phyloP scores from a whole-genome alignment of 2,888 invertebrate genomes.

The Apotomis betuletana region DNA sequence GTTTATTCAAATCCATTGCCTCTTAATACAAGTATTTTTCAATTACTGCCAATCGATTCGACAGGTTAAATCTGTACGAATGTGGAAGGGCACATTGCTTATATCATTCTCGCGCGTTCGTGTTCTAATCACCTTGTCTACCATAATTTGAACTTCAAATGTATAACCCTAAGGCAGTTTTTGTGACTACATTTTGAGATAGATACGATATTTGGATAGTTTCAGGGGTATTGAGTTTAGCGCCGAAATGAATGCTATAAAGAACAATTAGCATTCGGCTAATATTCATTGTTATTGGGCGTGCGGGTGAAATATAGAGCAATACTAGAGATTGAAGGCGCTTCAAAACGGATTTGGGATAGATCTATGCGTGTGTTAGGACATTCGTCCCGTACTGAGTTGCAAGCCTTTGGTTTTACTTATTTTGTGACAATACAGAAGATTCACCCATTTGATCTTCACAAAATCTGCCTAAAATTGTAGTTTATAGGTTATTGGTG shows the following conservation, averaged over 20 bases:
- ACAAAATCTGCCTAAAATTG: too few species aligned
- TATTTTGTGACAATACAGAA: too few species aligned
- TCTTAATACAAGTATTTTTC: constrained; percentile 23
- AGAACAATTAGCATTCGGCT: constrained; percentile 33
- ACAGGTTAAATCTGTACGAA: constrained; percentile 27
- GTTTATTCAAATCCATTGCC: constrained; percentile 7
- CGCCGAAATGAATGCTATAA: constrained; percentile 34
- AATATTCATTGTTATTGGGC: constrained; percentile 37
- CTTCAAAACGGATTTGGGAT: neutral
- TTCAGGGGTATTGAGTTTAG: neutral
- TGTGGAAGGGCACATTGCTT: constrained; percentile 8
- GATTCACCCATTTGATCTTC: too few species aligned
- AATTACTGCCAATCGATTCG: constrained; percentile 22
- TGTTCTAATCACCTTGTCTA: neutral
- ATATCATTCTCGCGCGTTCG: neutral
- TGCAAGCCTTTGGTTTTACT: too few species aligned
- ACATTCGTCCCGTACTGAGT: neutral
- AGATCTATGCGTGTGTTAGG: neutral
- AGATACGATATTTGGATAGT: constrained; percentile 1
- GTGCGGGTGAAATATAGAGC: constrained; percentile 17
- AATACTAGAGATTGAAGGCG: constrained; percentile 25
- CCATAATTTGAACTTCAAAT: neutral
- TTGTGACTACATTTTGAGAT: neutral
- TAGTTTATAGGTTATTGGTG: too few species aligned
- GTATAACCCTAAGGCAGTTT: neutral